Percentiles rank a stretch among this genome's conserved stretches.
These are phyloP conservation scores for Platichthys flesus DNA, from an alignment of 2,113 vertebrate species.

Conservation along the genomic window DNA sequence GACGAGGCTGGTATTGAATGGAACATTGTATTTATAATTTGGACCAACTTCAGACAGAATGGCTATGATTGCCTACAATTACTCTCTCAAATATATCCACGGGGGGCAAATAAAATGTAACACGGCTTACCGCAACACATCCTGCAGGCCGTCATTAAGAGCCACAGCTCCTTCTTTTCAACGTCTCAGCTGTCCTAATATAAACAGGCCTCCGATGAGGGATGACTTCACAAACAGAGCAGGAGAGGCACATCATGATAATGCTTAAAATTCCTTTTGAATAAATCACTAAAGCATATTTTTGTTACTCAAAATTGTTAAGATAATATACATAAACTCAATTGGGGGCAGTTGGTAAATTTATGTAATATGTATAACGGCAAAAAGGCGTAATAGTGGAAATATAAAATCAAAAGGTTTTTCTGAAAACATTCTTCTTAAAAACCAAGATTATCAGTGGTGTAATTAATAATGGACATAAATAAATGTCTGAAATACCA, in stretches of 20 bases:
- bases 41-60: constrained; percentile 53
- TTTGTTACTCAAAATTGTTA: too few species aligned
- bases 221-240: neutral
- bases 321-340: too few species aligned
- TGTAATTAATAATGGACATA: too few species aligned
- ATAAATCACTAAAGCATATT: too few species aligned
- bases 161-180: constrained; percentile 39
- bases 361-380: too few species aligned
- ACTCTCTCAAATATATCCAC: constrained; percentile 56
- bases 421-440: too few species aligned
- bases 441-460: too few species aligned
- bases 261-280: neutral
- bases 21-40: constrained; percentile 54
- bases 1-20: constrained; percentile 39
- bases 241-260: neutral
- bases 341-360: too few species aligned
- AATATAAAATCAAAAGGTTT: too few species aligned
- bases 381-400: too few species aligned
- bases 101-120: constrained; percentile 41
- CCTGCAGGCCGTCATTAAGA: constrained; percentile 52
- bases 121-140: constrained; percentile 41
- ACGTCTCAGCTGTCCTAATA: constrained; percentile 28
- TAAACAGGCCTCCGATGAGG: constrained; percentile 19
- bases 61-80: constrained; percentile 62
- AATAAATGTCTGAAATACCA: neutral